Percentiles rank a stretch among this genome's conserved stretches.
phyloP scores from a whole-genome alignment of 2,797 vertebrate genomes.

The Liasis olivaceus region DNA sequence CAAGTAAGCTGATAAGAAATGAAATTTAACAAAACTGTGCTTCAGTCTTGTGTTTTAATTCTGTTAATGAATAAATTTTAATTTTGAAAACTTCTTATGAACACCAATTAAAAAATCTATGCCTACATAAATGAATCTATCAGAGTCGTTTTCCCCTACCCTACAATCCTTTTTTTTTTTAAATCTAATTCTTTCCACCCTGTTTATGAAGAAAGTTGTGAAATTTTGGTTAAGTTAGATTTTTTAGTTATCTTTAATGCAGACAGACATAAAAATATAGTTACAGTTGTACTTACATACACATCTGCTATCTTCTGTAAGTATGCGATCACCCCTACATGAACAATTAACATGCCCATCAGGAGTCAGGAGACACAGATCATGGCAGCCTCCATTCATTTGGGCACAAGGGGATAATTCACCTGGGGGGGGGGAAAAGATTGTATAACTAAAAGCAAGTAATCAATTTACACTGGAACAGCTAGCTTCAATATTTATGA shows the following conservation, averaged over 20 bases:
- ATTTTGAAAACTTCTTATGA: background rate
- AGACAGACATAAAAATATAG: background rate
- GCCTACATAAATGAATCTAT: background rate
- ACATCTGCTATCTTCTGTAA: slow-evolving; percentile 94
- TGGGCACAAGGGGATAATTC: slow-evolving; percentile 90
- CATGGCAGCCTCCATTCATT: slow-evolving; percentile 93
- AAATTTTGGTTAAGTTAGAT: background rate
- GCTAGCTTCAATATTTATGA: slow-evolving; percentile 18
- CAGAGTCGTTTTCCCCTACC: background rate
- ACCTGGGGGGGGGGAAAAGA: slow-evolving; percentile 72
- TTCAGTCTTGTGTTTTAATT: background rate
- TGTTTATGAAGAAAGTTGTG: background rate
- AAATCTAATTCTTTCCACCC: background rate
- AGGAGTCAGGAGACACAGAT: slow-evolving; percentile 92
- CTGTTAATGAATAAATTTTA: background rate
- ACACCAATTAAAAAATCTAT: background rate
- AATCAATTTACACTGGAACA: slow-evolving; percentile 41
- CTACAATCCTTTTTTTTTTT: background rate
- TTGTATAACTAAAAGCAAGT: slow-evolving; percentile 24
- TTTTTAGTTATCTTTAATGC: background rate
- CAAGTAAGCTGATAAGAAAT: background rate
- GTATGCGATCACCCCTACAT: slow-evolving; percentile 90
- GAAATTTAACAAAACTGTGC: background rate
- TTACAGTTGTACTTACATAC: slow-evolving; percentile 85
- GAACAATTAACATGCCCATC: slow-evolving; percentile 94